Percentiles rank a stretch among this genome's conserved stretches.
Evolutionary conservation across 1,140 invertebrate genomes (phyloP).

Genomic region (Pseudomyrmex concolor): DNA sequence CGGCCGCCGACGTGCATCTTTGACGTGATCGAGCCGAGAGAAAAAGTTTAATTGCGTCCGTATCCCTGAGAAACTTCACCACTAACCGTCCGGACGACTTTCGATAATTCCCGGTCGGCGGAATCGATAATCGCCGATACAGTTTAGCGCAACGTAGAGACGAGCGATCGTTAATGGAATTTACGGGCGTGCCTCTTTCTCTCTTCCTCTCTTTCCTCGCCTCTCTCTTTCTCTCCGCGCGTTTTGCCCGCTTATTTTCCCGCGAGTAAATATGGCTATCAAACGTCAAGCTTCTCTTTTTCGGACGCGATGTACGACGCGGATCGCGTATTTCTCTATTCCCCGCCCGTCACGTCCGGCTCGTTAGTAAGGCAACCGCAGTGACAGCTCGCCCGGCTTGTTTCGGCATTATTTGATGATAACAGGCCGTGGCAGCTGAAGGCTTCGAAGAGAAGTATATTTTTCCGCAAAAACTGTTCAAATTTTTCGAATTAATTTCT

Average conservation of each 20-base stretch:
- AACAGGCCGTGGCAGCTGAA: slow-evolving; percentile 9
- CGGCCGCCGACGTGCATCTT: slow-evolving; percentile 37
- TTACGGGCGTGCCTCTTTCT: not conserved
- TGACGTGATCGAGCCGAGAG: slow-evolving; percentile 46
- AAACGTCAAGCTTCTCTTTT: slow-evolving; percentile 28
- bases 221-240: not conserved
- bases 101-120: slow-evolving; percentile 23
- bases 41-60: slow-evolving; percentile 64
- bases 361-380: slow-evolving; percentile 25
- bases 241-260: slow-evolving; percentile 15
- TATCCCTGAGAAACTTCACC: slow-evolving; percentile 3
- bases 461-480: not conserved
- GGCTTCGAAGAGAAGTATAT: not conserved
- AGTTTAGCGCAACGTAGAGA: slow-evolving; percentile 1
- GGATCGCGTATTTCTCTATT: slow-evolving; percentile 31
- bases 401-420: slow-evolving; percentile 35
- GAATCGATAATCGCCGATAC: slow-evolving; percentile 46
- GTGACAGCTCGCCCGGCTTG: slow-evolving; percentile 26
- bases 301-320: slow-evolving; percentile 19
- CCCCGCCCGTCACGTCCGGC: not conserved
- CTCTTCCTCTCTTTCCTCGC: not conserved
- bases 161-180: slow-evolving; percentile 20
- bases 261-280: slow-evolving; percentile 37
- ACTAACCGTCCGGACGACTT: slow-evolving; percentile 13
- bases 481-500: not conserved